A percentile compares a stretch with the other conserved stretches of the same genome.
Conservation (phyloP, 1,140 invertebrate genomes). For the Sinella curviseta region DNA sequence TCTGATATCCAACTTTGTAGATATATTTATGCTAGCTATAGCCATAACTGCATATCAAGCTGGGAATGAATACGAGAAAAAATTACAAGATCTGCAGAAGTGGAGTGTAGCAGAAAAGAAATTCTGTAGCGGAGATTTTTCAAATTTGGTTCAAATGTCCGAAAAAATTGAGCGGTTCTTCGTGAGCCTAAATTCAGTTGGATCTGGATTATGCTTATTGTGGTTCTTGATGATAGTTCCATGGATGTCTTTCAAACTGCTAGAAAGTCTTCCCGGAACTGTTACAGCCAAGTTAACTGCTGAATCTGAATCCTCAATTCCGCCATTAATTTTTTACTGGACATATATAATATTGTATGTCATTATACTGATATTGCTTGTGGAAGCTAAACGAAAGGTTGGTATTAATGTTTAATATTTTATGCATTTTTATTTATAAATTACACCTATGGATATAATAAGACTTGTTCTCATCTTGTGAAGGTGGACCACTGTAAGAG, state of each 20-base stretch:
- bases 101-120: not conserved
- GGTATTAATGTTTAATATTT: not conserved
- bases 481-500: not conserved
- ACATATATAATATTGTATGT: not conserved
- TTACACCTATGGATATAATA: not conserved
- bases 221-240: not conserved
- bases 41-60: not conserved
- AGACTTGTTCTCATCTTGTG: too few relatives aligned
- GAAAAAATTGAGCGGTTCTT: not conserved
- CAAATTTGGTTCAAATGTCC: not conserved
- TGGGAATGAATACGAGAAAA: not conserved
- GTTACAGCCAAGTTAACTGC: not conserved
- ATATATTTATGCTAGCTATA: not conserved
- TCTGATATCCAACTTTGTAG: not conserved
- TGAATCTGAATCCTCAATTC: not conserved
- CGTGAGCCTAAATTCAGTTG: not conserved
- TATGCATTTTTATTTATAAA: not conserved
- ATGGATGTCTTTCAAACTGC: not conserved
- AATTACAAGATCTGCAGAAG: not conserved
- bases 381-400: not conserved
- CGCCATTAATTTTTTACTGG: not conserved
- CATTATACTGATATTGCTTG: not conserved
- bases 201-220: not conserved
- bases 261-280: not conserved
- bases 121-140: not conserved